Percentiles rank a stretch among this genome's conserved stretches.
phyloP scores from a whole-genome alignment of 2,888 invertebrate species.

The Eristalis arbustorum region DNA sequence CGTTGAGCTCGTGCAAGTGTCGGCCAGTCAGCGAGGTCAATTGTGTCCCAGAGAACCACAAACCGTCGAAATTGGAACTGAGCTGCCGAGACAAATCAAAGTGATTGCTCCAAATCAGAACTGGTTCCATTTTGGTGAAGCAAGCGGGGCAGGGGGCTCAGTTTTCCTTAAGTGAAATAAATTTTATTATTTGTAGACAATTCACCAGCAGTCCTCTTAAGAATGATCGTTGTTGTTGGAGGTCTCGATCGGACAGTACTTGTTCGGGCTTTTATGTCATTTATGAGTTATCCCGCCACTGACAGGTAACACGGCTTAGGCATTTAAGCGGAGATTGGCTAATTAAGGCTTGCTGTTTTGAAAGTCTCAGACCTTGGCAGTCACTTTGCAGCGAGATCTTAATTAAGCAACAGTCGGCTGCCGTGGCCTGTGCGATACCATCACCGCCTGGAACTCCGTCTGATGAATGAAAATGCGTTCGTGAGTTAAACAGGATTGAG shows the following conservation, averaged over 20 bases:
- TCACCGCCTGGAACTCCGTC: background rate
- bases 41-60: constrained; percentile 22
- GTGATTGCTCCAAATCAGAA: constrained; percentile 26
- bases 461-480: background rate
- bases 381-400: background rate
- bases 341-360: background rate
- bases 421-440: background rate
- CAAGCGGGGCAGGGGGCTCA: background rate
- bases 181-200: background rate
- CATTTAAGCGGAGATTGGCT: background rate
- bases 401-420: background rate
- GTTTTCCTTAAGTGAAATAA: background rate
- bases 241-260: background rate
- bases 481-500: background rate
- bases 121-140: constrained; percentile 12
- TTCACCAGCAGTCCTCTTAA: background rate
- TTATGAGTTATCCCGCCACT: background rate
- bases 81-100: constrained; percentile 1
- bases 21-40: constrained; percentile 28
- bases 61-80: constrained; percentile 6
- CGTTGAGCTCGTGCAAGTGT: constrained; percentile 13
- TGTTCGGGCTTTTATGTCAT: background rate
- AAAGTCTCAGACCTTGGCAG: background rate
- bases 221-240: background rate
- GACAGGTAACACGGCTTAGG: background rate